phyloP scores from a whole-genome alignment of 2,888 invertebrate species.

The Amphipoea oculea region DNA sequence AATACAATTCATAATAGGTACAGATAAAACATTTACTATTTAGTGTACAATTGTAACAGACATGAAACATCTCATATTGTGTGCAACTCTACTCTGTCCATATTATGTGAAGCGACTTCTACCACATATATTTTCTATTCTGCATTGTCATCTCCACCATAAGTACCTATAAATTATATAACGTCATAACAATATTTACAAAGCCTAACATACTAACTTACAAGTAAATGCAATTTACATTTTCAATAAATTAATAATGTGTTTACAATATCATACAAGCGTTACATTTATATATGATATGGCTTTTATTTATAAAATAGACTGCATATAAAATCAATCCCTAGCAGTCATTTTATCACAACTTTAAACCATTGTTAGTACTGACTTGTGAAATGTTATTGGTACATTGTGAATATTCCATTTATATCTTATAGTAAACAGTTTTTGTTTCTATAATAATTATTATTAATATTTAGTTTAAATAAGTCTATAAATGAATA shows the following conservation, averaged over 20 bases:
- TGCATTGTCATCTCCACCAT: slow-evolving; percentile 83
- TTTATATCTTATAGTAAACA: slow-evolving; percentile 44
- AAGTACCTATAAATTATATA: slow-evolving; percentile 90
- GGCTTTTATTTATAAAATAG: slow-evolving; percentile 85
- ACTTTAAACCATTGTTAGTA: slow-evolving; percentile 58
- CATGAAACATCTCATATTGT: slow-evolving; percentile 79
- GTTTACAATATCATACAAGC: slow-evolving; percentile 90
- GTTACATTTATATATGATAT: slow-evolving; percentile 89
- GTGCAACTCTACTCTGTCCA: slow-evolving; percentile 85
- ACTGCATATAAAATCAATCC: slow-evolving; percentile 82
- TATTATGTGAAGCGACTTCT: slow-evolving; percentile 82
- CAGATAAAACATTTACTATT: slow-evolving; percentile 86
- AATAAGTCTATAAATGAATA: slow-evolving; percentile 57
- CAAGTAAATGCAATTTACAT: slow-evolving; percentile 90
- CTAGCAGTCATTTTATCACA: slow-evolving; percentile 82
- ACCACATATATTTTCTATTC: slow-evolving; percentile 85
- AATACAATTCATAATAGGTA: slow-evolving; percentile 73
- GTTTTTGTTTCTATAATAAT: slow-evolving; percentile 39
- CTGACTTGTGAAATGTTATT: slow-evolving; percentile 50
- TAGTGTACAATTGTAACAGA: slow-evolving; percentile 83
- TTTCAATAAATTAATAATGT: slow-evolving; percentile 88
- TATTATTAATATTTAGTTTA: slow-evolving; percentile 35
- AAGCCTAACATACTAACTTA: slow-evolving; percentile 90
- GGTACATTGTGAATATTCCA: slow-evolving; percentile 44
- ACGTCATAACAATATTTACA: slow-evolving; percentile 91